Base-by-base conservation (phyloP, 2,113 vertebrate species). In the Psettodes erumei region DNA sequence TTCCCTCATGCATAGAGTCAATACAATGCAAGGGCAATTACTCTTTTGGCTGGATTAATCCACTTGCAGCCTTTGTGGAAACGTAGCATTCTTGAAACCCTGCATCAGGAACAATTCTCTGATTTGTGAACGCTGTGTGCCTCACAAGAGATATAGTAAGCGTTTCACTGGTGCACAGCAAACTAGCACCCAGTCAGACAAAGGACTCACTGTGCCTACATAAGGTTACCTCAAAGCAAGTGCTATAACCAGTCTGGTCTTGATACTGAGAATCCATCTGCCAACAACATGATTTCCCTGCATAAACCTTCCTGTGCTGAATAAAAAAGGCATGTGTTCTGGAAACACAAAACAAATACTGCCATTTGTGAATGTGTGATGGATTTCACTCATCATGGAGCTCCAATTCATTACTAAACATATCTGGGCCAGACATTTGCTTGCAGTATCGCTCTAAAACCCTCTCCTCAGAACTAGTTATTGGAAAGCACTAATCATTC, bases 31-130 rank as follows among this genome's bases (percentile, higher is more conserved):
- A 69, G 70, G 71, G 82, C 84, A 90, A 89, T 89, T 88, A 83
- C 79, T 86, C 81, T 75, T 75, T n/a, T 27, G 72, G 81, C 86
- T 83, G 81, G 79, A 87, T 86, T 89, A 90, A 88, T 87, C 86
- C 85, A 77, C 79, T 86, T 42, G 64, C 75, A 79, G 81, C 40
- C 82, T 69, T 71, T 37, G 28, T 25, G 40, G 67, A 77, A 77
- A 85, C 21, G n/a, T 65, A 56, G 66, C 61, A 45, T 76, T 85
- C 67, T 65, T 74, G 48, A 73, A 85, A 71, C 71, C 48, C 53
- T 3, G 72, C 70, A 83, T 79, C 75, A 84, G 70, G 83, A 86
- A 88, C 75, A 75, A 60, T 87, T 81, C 78, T 75, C 60, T 53
- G 37, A 79, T 81, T 86, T 79, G 54, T 25, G 67, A 81, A 38